Evolutionary conservation across 2,888 invertebrate genomes (phyloP).

Genomic region (Ommatoiulus sabulosus): DNA sequence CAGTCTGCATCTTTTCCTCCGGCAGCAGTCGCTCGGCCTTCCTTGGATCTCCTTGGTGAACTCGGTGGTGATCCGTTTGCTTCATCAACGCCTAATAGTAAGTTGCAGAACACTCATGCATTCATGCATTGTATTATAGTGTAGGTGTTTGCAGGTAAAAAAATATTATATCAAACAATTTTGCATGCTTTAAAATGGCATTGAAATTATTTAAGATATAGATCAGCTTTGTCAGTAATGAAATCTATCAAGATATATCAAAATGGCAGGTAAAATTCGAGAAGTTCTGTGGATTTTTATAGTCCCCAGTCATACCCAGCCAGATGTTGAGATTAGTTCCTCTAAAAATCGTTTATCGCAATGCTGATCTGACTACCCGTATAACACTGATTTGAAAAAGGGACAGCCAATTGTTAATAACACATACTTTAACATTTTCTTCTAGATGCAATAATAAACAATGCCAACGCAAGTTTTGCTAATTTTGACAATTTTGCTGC

Average conservation of each 20-base stretch:
- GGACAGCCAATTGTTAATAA: neutral
- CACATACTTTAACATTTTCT: neutral
- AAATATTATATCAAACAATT: neutral
- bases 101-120: neutral
- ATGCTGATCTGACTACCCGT: too few species aligned
- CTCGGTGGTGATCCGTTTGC: slow-evolving; percentile 67
- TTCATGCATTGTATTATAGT: neutral
- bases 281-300: too few species aligned
- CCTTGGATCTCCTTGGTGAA: slow-evolving; percentile 66
- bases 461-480: slow-evolving; percentile 66
- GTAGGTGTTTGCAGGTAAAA: neutral
- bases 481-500: slow-evolving; percentile 66
- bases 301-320: too few species aligned
- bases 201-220: too few species aligned
- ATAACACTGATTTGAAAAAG: neutral
- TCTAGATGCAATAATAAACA: slow-evolving; percentile 56
- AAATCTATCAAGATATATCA: too few species aligned
- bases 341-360: too few species aligned
- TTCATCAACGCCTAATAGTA: slow-evolving; percentile 60
- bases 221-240: too few species aligned
- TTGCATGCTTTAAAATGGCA: too few species aligned
- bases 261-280: too few species aligned
- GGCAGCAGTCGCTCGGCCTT: slow-evolving; percentile 50
- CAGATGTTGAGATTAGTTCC: too few species aligned
- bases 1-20: slow-evolving; percentile 57